These are phyloP conservation scores for Pectinophora gossypiella DNA, from an alignment of 1,140 invertebrate species.

Conservation along the genomic window DNA sequence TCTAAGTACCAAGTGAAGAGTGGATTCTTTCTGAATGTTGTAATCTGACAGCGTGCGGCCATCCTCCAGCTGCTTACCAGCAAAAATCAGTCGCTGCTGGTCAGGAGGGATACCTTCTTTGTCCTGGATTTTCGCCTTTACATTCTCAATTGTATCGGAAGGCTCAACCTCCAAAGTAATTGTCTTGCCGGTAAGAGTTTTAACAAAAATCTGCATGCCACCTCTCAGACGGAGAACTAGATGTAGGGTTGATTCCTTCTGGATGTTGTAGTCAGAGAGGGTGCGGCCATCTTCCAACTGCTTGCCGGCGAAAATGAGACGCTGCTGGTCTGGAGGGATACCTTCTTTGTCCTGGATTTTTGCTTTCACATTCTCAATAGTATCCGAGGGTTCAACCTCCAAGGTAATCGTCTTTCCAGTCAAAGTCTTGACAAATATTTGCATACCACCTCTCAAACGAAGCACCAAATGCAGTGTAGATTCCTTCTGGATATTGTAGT, in stretches of 20 bases:
- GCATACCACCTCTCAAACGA: no score
- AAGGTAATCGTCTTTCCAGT: slow-evolving; percentile 58
- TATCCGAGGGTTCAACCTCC: no score
- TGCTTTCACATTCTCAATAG: no score
- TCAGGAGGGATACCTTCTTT: slow-evolving; percentile 80
- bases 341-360: no score
- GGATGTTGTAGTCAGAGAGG: no score
- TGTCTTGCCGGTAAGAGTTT: slow-evolving; percentile 85
- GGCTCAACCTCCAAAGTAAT: slow-evolving; percentile 85
- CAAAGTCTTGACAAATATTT: slow-evolving; percentile 77
- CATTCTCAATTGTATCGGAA: slow-evolving; percentile 85
- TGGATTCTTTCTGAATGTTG: slow-evolving; percentile 84
- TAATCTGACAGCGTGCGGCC: slow-evolving; percentile 78
- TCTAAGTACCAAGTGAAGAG: slow-evolving; percentile 53
- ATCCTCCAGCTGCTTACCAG: slow-evolving; percentile 83
- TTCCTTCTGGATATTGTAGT: no score
- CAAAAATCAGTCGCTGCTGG: slow-evolving; percentile 80
- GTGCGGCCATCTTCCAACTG: no score
- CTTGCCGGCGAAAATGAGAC: no score
- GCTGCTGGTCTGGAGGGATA: no score
- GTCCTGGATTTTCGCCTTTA: slow-evolving; percentile 83
- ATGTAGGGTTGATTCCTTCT: no score
- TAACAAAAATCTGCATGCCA: slow-evolving; percentile 91
- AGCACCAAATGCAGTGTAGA: no score
- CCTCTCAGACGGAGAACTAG: no score